Conservation (phyloP, 1,140 invertebrate genomes). For the Pseudachorutes palmiensis region DNA sequence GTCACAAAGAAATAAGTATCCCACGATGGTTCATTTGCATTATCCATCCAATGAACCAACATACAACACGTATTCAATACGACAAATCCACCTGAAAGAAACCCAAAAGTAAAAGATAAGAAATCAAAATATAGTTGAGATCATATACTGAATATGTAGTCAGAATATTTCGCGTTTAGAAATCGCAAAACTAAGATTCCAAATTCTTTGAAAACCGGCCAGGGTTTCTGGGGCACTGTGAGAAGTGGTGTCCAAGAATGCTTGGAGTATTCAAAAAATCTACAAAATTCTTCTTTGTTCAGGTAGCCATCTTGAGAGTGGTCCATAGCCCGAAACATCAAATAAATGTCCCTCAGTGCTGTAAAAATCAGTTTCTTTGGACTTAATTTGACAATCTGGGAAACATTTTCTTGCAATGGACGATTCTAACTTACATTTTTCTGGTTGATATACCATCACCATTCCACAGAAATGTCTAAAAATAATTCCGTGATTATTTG, state of each 20-base stretch:
- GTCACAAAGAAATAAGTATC: constrained; percentile 61
- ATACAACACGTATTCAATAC: constrained; percentile 60
- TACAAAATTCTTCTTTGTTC: constrained; percentile 64
- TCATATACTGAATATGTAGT: constrained; percentile 29
- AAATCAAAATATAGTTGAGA: neutral
- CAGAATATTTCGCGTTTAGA: constrained; percentile 27
- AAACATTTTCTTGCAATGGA: too few species aligned
- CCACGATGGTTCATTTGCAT: constrained; percentile 60
- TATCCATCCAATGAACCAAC: constrained; percentile 47
- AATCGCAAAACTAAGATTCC: constrained; percentile 24
- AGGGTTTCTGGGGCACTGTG: constrained; percentile 21
- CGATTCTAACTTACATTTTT: constrained; percentile 36
- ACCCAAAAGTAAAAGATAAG: constrained; percentile 10
- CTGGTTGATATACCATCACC: constrained; percentile 28
- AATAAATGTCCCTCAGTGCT: constrained; percentile 64
- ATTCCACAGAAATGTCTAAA: constrained; percentile 69
- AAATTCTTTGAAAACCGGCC: constrained; percentile 26
- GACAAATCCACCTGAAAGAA: constrained; percentile 55
- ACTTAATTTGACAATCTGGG: too few species aligned
- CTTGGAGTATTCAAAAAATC: constrained; percentile 63
- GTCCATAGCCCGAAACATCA: constrained; percentile 75
- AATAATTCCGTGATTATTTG: constrained; percentile 54
- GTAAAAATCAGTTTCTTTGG: too few species aligned
- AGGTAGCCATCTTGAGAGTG: constrained; percentile 56
- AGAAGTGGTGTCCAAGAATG: constrained; percentile 58